phyloP scores from a whole-genome alignment of 2,888 invertebrate genomes.

The Deilephila porcellus region DNA sequence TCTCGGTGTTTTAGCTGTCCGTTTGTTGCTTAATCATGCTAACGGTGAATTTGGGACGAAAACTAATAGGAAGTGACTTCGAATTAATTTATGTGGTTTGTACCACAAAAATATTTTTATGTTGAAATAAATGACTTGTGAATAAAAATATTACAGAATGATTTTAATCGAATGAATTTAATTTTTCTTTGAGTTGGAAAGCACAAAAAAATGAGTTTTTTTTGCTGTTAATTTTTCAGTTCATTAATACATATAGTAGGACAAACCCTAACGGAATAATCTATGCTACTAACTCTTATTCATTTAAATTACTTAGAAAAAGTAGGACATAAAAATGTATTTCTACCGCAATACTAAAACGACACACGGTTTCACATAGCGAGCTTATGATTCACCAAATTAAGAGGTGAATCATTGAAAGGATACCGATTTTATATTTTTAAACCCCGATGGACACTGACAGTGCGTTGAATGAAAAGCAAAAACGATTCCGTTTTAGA shows the following conservation, averaged over 20 bases:
- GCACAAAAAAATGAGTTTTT: too few species aligned
- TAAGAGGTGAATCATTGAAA: conserved; percentile 13
- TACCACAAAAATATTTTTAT: neutral
- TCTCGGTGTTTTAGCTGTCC: conserved; percentile 14
- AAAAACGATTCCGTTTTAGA: neutral
- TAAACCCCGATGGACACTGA: neutral
- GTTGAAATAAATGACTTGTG: too few species aligned
- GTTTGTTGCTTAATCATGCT: conserved; percentile 15
- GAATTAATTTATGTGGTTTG: neutral
- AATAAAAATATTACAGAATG: too few species aligned
- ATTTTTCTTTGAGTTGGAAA: too few species aligned
- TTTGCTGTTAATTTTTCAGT: too few species aligned
- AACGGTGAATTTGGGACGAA: neutral
- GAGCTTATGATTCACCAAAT: neutral
- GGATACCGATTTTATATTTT: neutral
- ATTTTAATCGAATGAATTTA: too few species aligned
- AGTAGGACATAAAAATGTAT: neutral
- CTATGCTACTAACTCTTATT: neutral
- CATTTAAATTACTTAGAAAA: neutral
- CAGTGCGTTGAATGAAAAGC: neutral
- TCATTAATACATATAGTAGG: too few species aligned
- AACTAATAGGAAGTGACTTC: conserved; percentile 4
- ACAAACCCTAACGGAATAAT: neutral
- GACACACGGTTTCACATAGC: conserved; percentile 1
- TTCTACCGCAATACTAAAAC: neutral